phyloP scores from a whole-genome alignment of 2,797 vertebrate species.

The Anniella stebbinsi region DNA sequence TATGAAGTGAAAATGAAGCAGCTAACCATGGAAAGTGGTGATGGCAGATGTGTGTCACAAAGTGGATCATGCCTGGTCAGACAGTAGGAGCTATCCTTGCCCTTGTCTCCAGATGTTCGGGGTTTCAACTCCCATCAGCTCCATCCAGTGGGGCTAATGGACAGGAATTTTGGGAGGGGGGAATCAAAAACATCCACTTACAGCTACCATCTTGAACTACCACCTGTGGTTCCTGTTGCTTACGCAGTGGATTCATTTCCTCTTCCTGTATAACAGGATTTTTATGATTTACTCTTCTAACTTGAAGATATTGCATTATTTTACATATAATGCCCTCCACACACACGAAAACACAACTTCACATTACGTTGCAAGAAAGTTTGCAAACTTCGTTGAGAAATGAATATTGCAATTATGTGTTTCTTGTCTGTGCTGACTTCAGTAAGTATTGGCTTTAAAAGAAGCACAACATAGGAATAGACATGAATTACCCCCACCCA shows the following conservation, averaged over 20 bases:
- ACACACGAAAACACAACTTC: background rate
- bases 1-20: constrained; percentile 49
- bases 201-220: background rate
- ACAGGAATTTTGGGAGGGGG: too few relatives aligned
- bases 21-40: background rate
- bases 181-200: background rate
- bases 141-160: too few relatives aligned
- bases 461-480: background rate
- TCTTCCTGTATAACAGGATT: accelerated
- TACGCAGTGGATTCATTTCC: background rate
- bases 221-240: background rate
- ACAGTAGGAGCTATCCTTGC: accelerated
- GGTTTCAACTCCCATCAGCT: background rate
- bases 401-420: too few relatives aligned
- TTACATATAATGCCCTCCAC: background rate
- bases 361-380: background rate
- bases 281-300: accelerated
- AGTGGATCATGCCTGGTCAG: accelerated
- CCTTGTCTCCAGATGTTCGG: background rate
- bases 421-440: background rate
- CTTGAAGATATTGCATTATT: background rate
- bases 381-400: background rate
- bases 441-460: background rate
- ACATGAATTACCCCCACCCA: too few relatives aligned
- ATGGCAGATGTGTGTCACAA: accelerated